Percentiles rank a stretch among this genome's conserved stretches.
phyloP scores from a whole-genome alignment of 1,140 invertebrate species.

The Ephestia elutella region DNA sequence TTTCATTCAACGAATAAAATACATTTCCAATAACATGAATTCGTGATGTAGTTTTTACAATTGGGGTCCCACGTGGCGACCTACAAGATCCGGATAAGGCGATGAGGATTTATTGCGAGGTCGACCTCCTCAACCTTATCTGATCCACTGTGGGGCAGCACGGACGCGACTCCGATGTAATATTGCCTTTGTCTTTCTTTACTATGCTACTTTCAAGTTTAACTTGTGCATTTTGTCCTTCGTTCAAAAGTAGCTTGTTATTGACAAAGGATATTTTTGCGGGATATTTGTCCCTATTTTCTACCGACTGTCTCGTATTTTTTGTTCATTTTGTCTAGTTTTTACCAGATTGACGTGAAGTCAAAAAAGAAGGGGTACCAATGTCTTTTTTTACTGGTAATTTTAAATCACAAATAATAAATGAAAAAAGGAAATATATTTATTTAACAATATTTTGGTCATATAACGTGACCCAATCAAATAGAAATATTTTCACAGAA shows the following conservation, averaged over 20 bases:
- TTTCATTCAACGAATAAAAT: neutral
- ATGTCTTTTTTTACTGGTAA: too few relatives aligned
- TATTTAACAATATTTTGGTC: too few relatives aligned
- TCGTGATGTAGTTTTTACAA: neutral
- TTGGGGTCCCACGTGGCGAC: neutral
- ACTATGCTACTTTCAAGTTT: neutral
- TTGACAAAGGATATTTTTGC: neutral
- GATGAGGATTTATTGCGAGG: conserved; percentile 3
- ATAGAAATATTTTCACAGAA: too few relatives aligned
- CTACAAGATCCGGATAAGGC: neutral
- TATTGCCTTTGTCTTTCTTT: neutral
- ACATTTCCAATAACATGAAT: too few relatives aligned
- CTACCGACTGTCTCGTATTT: too few relatives aligned
- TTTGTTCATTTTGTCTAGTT: too few relatives aligned
- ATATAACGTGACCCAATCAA: too few relatives aligned
- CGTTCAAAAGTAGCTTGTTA: neutral
- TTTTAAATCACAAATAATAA: too few relatives aligned
- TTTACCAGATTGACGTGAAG: too few relatives aligned
- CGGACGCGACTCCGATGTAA: neutral
- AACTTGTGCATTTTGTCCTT: neutral
- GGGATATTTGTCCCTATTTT: too few relatives aligned
- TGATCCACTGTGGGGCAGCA: neutral
- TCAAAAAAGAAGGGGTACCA: too few relatives aligned
- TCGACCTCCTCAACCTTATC: neutral
- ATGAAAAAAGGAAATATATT: too few relatives aligned